A percentile compares a stretch with the other conserved stretches of the same genome.
Evolutionary conservation across 2,113 vertebrate genomes (phyloP).

Genomic region (Apteryx mantelli): DNA sequence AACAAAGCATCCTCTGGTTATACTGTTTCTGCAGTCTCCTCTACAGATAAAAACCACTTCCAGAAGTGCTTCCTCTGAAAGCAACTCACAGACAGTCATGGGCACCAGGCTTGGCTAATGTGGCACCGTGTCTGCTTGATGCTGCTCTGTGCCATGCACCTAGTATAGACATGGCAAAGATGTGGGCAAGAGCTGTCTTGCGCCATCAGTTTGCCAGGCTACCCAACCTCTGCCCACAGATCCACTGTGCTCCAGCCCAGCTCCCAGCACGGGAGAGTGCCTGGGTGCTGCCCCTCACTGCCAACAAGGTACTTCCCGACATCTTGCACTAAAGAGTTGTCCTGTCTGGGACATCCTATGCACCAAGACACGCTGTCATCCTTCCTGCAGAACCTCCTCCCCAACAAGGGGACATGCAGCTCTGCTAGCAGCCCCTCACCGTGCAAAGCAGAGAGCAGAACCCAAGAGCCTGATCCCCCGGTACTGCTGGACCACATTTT

Average conservation of each 20-base stretch:
- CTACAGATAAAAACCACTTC: not conserved
- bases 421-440: not conserved
- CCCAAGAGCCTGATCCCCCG: not conserved
- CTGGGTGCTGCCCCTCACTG: not conserved
- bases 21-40: fast-evolving
- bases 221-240: too few species aligned
- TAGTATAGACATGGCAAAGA: not conserved
- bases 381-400: not conserved
- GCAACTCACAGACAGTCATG: not conserved
- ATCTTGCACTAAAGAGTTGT: fast-evolving
- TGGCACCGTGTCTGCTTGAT: not conserved
- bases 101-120: not conserved
- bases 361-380: fast-evolving
- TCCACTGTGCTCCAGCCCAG: too few species aligned
- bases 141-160: not conserved
- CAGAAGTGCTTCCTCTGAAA: not conserved
- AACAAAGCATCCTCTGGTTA: not conserved
- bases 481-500: not conserved
- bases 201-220: not conserved
- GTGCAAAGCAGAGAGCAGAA: not conserved
- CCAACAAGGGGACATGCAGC: not conserved
- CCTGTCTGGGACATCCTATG: not conserved
- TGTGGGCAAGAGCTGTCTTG: not conserved
- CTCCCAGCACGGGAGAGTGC: not conserved
- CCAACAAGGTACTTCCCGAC: not conserved